These are phyloP conservation scores for Pseudotriccus pelzelni DNA, from an alignment of 2,797 vertebrate species.

Conservation along the genomic window DNA sequence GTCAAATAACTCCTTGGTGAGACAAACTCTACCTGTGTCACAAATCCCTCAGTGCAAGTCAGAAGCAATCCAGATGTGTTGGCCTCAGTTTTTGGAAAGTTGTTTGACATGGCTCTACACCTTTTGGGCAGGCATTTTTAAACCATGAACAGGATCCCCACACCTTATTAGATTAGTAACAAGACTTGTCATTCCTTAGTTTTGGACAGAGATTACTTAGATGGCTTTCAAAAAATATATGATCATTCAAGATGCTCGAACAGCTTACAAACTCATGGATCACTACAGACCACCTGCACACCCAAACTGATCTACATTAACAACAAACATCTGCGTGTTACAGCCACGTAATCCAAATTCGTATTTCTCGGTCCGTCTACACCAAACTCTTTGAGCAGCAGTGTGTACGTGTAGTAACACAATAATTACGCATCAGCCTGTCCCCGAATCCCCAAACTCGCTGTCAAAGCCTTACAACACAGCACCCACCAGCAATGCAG, in stretches of 20 bases:
- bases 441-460: neutral
- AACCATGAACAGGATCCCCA: neutral
- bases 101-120: neutral
- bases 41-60: neutral
- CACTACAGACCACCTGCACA: neutral
- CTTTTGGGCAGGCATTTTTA: neutral
- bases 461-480: neutral
- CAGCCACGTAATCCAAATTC: neutral
- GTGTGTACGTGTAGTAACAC: fast-evolving
- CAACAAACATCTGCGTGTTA: neutral
- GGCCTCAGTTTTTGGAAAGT: neutral
- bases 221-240: neutral
- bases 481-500: neutral
- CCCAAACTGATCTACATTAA: neutral
- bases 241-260: neutral
- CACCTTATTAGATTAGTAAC: neutral
- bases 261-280: neutral
- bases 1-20: neutral
- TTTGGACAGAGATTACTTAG: neutral
- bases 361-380: neutral
- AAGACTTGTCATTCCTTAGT: neutral
- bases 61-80: neutral
- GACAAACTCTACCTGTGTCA: neutral
- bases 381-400: neutral
- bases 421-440: neutral